A percentile compares a stretch with the other conserved stretches of the same genome.
Evolutionary conservation across 2,113 vertebrate species (phyloP).

Genomic region (Dicrurus megarhynchus): DNA sequence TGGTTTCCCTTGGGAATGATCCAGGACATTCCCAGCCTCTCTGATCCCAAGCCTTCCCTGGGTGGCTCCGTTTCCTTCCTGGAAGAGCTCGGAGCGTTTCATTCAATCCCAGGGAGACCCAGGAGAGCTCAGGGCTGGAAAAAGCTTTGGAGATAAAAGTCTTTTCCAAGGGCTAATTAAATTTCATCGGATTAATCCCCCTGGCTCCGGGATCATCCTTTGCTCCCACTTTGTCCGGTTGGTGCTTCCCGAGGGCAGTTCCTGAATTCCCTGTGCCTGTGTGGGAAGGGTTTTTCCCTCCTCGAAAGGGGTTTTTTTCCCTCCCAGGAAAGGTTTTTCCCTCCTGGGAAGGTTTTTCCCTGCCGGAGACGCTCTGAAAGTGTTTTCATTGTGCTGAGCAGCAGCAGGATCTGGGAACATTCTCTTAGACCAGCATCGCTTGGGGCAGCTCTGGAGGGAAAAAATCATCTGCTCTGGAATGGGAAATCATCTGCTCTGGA

Average conservation of each 20-base stretch:
- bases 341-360: neutral
- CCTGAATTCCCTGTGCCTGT: accelerated
- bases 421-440: neutral
- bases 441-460: neutral
- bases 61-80: neutral
- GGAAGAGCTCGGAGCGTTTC: neutral
- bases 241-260: neutral
- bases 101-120: neutral
- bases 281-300: neutral
- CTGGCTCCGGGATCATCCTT: neutral
- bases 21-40: neutral
- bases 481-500: too few relatives aligned
- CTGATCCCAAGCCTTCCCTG: neutral
- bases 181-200: neutral
- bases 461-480: neutral
- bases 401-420: neutral
- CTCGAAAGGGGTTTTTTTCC: too few relatives aligned
- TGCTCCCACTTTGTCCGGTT: neutral
- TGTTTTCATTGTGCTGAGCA: neutral
- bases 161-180: constrained; percentile 10
- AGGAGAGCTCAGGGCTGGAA: neutral
- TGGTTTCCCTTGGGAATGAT: neutral
- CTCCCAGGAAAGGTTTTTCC: neutral
- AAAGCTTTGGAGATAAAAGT: neutral
- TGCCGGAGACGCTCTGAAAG: neutral